Evolutionary conservation across 2,797 vertebrate genomes (phyloP).

Genomic region (Dicrostonyx torquatus): DNA sequence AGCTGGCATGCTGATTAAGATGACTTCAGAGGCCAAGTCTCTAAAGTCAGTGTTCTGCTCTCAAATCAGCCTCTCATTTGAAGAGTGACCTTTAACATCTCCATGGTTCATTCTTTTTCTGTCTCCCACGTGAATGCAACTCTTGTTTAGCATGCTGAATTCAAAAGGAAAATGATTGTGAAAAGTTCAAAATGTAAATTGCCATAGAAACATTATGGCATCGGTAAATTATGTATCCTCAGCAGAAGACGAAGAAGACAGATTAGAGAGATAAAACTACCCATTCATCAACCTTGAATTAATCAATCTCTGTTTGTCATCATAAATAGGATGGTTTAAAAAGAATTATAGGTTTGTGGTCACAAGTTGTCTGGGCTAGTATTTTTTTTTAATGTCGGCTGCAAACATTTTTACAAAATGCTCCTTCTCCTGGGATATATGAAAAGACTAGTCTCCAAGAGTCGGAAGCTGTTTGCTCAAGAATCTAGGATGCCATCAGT

Average conservation of each 20-base stretch:
- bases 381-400: conserved; percentile 61
- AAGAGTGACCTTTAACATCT: conserved; percentile 69
- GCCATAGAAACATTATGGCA: conserved; percentile 42
- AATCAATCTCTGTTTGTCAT: conserved; percentile 62
- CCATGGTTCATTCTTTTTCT: conserved; percentile 34
- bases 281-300: conserved; percentile 57
- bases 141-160: conserved; percentile 61
- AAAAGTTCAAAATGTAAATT: conserved; percentile 70
- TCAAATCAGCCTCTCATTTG: conserved; percentile 62
- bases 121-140: conserved; percentile 38
- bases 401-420: conserved; percentile 32
- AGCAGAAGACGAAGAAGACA: conserved; percentile 19
- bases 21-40: conserved; percentile 13
- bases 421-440: background rate
- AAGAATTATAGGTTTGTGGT: conserved; percentile 55
- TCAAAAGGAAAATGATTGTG: conserved; percentile 59
- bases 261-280: conserved; percentile 1
- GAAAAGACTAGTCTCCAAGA: background rate
- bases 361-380: conserved; percentile 44
- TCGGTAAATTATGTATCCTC: conserved; percentile 28
- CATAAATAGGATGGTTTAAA: conserved; percentile 61
- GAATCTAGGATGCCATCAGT: background rate
- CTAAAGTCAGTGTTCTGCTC: conserved; percentile 42
- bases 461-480: background rate
- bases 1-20: conserved; percentile 56